A percentile compares a stretch with the other conserved stretches of the same genome.
These are phyloP conservation scores for Gymnocypris eckloni DNA, from an alignment of 2,797 vertebrate species.

Conservation along the genomic window DNA sequence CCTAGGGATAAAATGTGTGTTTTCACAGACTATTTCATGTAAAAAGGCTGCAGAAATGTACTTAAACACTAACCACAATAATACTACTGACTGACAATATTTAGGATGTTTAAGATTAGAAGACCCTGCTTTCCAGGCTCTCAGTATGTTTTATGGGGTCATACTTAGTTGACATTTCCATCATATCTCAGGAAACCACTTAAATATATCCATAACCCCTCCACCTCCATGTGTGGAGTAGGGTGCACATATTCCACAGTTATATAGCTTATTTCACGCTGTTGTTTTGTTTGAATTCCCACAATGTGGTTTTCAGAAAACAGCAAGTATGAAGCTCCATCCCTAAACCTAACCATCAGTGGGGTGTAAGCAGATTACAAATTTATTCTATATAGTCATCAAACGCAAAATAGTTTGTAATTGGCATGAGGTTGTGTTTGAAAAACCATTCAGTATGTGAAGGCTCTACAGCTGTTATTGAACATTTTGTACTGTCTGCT, in stretches of 20 bases:
- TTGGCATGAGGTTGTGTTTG: slow-evolving; percentile 17
- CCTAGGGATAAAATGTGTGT: neutral
- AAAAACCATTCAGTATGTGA: slow-evolving; percentile 66
- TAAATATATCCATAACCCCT: slow-evolving; percentile 62
- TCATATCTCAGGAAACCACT: slow-evolving; percentile 78
- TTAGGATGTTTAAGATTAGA: neutral
- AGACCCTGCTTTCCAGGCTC: slow-evolving; percentile 47
- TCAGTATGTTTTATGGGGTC: slow-evolving; percentile 53
- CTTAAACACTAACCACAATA: slow-evolving; percentile 6
- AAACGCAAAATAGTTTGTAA: neutral
- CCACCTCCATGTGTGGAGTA: slow-evolving; percentile 51
- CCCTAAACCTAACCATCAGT: neutral
- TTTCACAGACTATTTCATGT: neutral
- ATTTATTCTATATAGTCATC: neutral
- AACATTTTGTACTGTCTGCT: slow-evolving; percentile 72
- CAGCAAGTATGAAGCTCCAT: neutral
- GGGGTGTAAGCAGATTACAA: neutral
- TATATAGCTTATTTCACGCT: slow-evolving; percentile 6
- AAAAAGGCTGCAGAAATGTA: neutral
- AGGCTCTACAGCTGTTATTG: slow-evolving; percentile 80
- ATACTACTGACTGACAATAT: neutral
- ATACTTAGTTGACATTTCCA: slow-evolving; percentile 61
- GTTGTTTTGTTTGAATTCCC: neutral
- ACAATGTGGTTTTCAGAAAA: neutral
- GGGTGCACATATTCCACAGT: slow-evolving; percentile 57